phyloP scores from a whole-genome alignment of 2,113 vertebrate species.

The Amphiprion percula region DNA sequence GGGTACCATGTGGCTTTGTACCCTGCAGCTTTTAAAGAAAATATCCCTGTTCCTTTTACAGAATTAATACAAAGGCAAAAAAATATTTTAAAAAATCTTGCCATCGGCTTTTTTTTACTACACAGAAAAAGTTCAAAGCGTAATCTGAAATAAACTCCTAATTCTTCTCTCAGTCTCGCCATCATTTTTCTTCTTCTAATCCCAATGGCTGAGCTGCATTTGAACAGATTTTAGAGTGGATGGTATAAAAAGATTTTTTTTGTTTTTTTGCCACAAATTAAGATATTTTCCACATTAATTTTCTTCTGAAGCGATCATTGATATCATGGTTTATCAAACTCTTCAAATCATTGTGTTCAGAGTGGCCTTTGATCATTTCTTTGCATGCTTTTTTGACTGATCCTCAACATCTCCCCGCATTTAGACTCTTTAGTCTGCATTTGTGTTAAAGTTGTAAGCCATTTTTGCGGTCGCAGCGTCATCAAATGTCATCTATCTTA shows the following conservation, averaged over 20 bases:
- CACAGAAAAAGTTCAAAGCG: background rate
- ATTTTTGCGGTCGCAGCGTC: constrained; percentile 73
- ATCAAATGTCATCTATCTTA: constrained; percentile 52
- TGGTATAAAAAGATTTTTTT: constrained; percentile 92
- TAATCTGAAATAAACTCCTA: background rate
- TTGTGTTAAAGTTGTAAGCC: constrained; percentile 77
- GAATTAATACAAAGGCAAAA: constrained; percentile 86
- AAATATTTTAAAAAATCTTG: constrained; percentile 84
- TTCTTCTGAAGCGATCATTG: constrained; percentile 78
- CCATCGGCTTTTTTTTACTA: constrained; percentile 81
- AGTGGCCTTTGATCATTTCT: constrained; percentile 36
- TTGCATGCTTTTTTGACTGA: constrained; percentile 87
- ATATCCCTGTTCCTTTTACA: constrained; percentile 78
- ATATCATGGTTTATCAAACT: constrained; percentile 83
- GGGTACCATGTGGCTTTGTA: constrained; percentile 73
- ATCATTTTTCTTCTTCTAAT: no score
- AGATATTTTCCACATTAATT: constrained; percentile 68
- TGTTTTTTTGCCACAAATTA: constrained; percentile 81
- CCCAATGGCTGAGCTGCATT: constrained; percentile 15
- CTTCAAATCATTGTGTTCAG: constrained; percentile 67
- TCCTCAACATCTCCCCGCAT: constrained; percentile 67
- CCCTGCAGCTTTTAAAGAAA: constrained; percentile 25
- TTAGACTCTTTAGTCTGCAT: constrained; percentile 82
- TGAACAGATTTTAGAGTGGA: constrained; percentile 76
- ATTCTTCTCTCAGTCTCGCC: background rate